phyloP scores from a whole-genome alignment of 2,797 vertebrate genomes.

The Lepilemur septentrionalis region DNA sequence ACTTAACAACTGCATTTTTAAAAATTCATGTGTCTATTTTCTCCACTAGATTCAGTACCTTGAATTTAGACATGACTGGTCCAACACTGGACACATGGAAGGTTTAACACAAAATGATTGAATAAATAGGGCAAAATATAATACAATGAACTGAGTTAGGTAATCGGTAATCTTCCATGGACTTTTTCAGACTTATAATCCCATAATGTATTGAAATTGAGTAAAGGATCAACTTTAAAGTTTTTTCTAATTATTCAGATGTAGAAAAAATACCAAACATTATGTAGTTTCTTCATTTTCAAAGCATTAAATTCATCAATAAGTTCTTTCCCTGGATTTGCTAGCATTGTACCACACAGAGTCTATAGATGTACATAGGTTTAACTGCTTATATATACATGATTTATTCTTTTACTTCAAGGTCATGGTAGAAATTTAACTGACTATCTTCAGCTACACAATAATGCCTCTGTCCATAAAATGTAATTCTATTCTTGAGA shows the following conservation, averaged over 20 bases:
- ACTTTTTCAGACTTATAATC: not conserved
- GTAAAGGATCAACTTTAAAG: not conserved
- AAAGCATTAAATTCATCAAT: not conserved
- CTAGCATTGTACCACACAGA: not conserved
- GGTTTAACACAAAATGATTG: not conserved
- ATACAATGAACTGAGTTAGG: not conserved
- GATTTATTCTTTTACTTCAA: slow-evolving; percentile 24
- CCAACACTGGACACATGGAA: not conserved
- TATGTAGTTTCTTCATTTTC: not conserved
- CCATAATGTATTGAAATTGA: not conserved
- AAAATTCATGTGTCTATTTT: not conserved
- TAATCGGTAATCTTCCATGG: not conserved
- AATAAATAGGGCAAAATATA: not conserved
- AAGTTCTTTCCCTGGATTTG: not conserved
- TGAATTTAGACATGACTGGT: not conserved
- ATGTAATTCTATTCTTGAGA: not conserved
- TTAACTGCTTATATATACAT: not conserved
- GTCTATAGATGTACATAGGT: not conserved
- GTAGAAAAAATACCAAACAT: not conserved
- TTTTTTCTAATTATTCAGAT: not conserved
- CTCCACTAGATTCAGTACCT: not conserved
- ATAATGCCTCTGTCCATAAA: not conserved
- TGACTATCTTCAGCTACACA: not conserved
- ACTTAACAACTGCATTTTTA: not conserved
- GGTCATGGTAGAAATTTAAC: not conserved